Evolutionary conservation across 2,888 invertebrate genomes (phyloP), one percentile per base, ranked within the genome.

Genomic region (Chrysotoxum bicinctum): DNA sequence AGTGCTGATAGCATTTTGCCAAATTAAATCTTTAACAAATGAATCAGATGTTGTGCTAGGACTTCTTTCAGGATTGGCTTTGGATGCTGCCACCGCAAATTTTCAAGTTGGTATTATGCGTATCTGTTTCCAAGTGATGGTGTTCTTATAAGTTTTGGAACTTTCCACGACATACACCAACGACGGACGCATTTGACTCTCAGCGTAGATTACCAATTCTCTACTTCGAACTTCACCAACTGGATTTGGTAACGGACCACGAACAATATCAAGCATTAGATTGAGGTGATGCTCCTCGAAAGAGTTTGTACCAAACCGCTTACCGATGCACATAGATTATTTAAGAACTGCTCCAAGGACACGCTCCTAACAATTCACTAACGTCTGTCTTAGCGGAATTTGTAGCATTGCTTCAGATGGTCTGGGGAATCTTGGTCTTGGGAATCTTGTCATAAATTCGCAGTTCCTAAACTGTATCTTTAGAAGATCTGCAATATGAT

Each of bases 111-210:
- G 90, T 89, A 90, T 89, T 54, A 90, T 89, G 40, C 90, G 87
- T 5, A 92, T 92, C 89, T 89, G 92, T 89, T 88, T 92, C 92
- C 89, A 91, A 78, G 90, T 90, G 3, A 90, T 90, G 12, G 88
- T 92, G 89, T 88, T 92, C 88, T 89, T 89, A 87, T 92, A 92
- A 60, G 90, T 89, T 86, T 92, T 90, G 0, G 93, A 91, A 85
- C 93, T 89, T 94, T 94, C 94, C 95, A 95, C 0, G 95, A 95
- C 94, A 95, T 94, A 0, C 94, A 95, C 95, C 95, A 95, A 74
- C 95, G 91, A 73, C n/a, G n/a, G n/a, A n/a, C 95, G 92, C 92
- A 94, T 93, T 48, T 93, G 93, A 48, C 92, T 92, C 78, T 93
- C 93, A 12, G 89, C 90, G 88, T 92, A 92, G 50, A 92, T 92